Conservation (phyloP, 2,113 vertebrate genomes). For the Rhinolophus ferrumequinum region DNA sequence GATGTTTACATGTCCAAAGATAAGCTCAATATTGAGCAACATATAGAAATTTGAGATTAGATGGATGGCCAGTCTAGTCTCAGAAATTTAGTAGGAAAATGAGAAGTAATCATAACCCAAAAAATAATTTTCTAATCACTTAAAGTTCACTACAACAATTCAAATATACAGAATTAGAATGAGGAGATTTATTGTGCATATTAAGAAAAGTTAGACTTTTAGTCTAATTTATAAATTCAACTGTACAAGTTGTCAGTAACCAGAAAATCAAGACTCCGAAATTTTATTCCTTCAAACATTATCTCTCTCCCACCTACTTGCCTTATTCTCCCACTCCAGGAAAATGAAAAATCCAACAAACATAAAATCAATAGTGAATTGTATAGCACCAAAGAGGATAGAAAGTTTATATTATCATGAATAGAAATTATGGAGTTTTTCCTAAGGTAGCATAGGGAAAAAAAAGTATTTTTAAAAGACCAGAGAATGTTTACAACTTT, state of each 20-base stretch:
- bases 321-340: accelerated
- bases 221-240: neutral
- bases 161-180: neutral
- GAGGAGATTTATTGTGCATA: neutral
- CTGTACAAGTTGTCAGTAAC: neutral
- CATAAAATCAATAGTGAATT: neutral
- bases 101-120: neutral
- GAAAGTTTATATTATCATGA: neutral
- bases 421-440: neutral
- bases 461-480: neutral
- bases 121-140: neutral
- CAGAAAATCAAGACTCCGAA: neutral
- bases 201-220: neutral
- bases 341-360: neutral
- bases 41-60: neutral
- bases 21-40: neutral
- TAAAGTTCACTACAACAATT: neutral
- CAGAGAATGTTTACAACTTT: neutral
- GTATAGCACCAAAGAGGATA: neutral
- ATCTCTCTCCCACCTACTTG: neutral
- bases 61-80: neutral
- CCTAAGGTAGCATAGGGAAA: neutral
- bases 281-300: neutral
- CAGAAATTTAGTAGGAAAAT: neutral
- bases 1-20: neutral